Evolutionary conservation across 1,140 invertebrate species (phyloP), one percentile per base, ranked within the genome.

Genomic region (Lucilia sericata): DNA sequence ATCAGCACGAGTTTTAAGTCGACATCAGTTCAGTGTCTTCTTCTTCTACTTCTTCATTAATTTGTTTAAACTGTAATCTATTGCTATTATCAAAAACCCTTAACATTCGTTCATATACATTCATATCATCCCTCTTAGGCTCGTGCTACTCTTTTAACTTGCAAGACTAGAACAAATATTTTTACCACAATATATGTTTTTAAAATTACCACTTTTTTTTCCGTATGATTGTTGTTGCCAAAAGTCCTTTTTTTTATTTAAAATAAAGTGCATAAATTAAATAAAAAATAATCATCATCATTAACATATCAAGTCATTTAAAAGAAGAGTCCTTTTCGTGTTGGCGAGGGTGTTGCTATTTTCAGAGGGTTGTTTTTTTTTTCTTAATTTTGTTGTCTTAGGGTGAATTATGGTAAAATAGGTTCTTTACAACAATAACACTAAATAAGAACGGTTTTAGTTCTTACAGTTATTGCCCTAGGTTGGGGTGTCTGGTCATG

Each of bases 291-390:
- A 85, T 83, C 76, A 82, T 85, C 84, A 84, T 70, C 78, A 85
- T 85, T 85, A 84, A 85, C 83, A 85, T 85, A 85, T 85, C 85
- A 85, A 78, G 80, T 51, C 76, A 65, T 47, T 17, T 81, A 85
- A 83, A 9, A 8, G 19, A 25, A 25, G 30, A 83, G 70, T 83
- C 21, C 49, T 21, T 30, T 42, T 36, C 21, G 9, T 83, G 17
- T 14, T 60, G 21, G 55, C 19, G 36, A 36, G 25, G 25, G 14
- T 42, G 36, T 65, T 83, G 19, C 65, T 70, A n/a, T 30, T 1
- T 7, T 12, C 19, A 19, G 10, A 25, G 83, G 83, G 83, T 84
- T 82, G 84, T 82, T 81, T 25, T 74, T 55, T 49, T 49, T 2
- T 49, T n/a, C n/a, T n/a, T n/a, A n/a, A 49, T 2, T 12, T 49